Evolutionary conservation across 2,888 invertebrate genomes (phyloP), one percentile per base, ranked within the genome.

Genomic region (Neuroscelio doddi): DNA sequence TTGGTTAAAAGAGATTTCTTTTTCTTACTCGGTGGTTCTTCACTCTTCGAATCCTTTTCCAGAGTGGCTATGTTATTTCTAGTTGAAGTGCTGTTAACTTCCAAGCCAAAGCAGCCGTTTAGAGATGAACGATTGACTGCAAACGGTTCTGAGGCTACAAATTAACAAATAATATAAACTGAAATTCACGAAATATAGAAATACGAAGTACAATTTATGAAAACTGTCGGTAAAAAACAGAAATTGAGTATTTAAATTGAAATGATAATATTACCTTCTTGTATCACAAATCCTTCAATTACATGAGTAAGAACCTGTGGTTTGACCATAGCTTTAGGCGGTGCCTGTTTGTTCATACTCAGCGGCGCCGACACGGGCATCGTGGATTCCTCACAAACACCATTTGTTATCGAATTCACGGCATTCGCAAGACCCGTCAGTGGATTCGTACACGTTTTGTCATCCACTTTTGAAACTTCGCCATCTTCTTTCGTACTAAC

Each of bases 231-330:
- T 7, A 27, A 27, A 27, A n/a, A n/a, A n/a, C n/a, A n/a, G n/a
- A n/a, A n/a, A n/a, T n/a, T n/a, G n/a, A n/a, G n/a, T n/a, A 7
- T 27, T 27, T 27, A 8, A 7, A 27, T 27, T 8, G 8, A 44
- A 47, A 24, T 15, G n/a, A n/a, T n/a, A n/a, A n/a, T n/a, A 29
- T 55, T 86, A 81, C 89, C 95, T 87, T 98, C 98, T 83, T 97
- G 96, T 71, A 98, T 97, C 4, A 98, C 94, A 84, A 96, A 97
- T 47, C 97, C 97, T 82, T 97, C 97, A 66, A 98, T 97, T 16
- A 97, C 95, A 82, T 98, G 98, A 0, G 97, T 97, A 47, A 98
- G 86, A 4, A 98, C 95, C 80, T 96, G 96, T 0, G 97, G 97
- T 82, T 96, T 97, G 9, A 97, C 96, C 91, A 96, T 93, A 1